Evolutionary conservation across 2,888 invertebrate species (phyloP), one percentile per base, ranked within the genome.

Genomic region (Saturnia pavonia): DNA sequence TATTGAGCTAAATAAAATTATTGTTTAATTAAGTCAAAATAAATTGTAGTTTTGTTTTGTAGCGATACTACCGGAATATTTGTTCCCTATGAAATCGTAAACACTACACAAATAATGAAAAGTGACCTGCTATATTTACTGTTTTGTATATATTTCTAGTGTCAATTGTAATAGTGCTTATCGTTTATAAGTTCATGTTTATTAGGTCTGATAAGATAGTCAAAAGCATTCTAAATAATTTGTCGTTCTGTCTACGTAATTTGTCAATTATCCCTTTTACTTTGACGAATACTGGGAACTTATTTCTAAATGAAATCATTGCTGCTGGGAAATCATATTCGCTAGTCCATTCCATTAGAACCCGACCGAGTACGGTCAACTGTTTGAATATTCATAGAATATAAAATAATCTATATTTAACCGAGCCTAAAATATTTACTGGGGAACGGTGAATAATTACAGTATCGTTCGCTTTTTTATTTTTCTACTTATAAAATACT

Each of bases 331-430:
- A 63, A 63, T 63, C 60, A 40, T 65, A 65, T 65, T 65, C 65
- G 40, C 40, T 40, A 65, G 70, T 54, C 70, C 34, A 43, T 43
- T 67, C 54, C 67, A 27, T 27, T 42, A 70, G 40, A 67, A 51
- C 66, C 54, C 51, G 42, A 43, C 69, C n/a, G 54, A 70, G 66
- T 54, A 54, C 70, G 66, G 70, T 70, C 67, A 67, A 51, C 43
- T 67, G 54, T 67, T 67, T 71, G 71, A 71, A 71, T 71, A 71
- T 71, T 71, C 68, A 71, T 71, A 45, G 68, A 67, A 51, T 65
- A 65, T 68, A 68, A 71, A 71, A 71, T 71, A 68, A 68, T 65
- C 65, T 68, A 68, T 68, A 40, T 68, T 71, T 45, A 71, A 68
- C 40, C 54, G 68, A 65, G 51, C 70, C 70, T 70, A 71, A 71